Conservation (phyloP, 2,113 vertebrate genomes). For the Odontesthes bonariensis region DNA sequence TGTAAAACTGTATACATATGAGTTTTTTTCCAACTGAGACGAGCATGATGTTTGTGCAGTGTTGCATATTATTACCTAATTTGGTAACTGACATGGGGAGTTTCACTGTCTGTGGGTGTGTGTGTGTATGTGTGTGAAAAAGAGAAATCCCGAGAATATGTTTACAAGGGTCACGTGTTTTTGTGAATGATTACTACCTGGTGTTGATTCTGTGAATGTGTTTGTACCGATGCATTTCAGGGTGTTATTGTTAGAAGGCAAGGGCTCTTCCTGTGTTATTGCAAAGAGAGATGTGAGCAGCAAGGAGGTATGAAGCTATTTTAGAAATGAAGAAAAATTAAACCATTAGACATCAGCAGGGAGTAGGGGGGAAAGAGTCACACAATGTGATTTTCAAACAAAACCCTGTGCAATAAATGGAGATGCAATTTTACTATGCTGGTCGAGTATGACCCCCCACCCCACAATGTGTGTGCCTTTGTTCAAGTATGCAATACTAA, state of each 20-base stretch:
- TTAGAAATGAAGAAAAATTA: background rate
- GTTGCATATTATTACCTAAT: constrained; percentile 73
- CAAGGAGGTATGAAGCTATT: constrained; percentile 19
- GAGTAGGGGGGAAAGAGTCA: constrained; percentile 2
- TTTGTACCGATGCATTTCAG: constrained; percentile 25
- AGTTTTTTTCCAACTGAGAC: constrained; percentile 25
- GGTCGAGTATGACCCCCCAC: constrained; percentile 32
- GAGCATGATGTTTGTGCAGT: constrained; percentile 61
- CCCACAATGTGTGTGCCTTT: constrained; percentile 30
- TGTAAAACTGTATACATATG: constrained; percentile 14
- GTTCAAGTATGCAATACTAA: constrained; percentile 43
- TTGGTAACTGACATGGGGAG: constrained; percentile 64
- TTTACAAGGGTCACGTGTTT: constrained; percentile 24
- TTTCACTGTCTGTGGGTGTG: constrained; percentile 19
- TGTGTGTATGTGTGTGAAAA: constrained; percentile 8
- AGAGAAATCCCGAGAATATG: background rate
- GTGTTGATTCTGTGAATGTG: constrained; percentile 18
- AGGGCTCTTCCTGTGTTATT: constrained; percentile 47
- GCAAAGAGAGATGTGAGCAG: constrained; percentile 19
- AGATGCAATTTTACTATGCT: constrained; percentile 8
- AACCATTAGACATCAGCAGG: constrained; percentile 6
- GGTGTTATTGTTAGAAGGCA: constrained; percentile 49
- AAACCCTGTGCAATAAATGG: background rate
- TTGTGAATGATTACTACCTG: constrained; percentile 62
- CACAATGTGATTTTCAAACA: constrained; percentile 17